Conservation (phyloP, 2,797 vertebrate species). For the Scomberomorus guttatus region DNA sequence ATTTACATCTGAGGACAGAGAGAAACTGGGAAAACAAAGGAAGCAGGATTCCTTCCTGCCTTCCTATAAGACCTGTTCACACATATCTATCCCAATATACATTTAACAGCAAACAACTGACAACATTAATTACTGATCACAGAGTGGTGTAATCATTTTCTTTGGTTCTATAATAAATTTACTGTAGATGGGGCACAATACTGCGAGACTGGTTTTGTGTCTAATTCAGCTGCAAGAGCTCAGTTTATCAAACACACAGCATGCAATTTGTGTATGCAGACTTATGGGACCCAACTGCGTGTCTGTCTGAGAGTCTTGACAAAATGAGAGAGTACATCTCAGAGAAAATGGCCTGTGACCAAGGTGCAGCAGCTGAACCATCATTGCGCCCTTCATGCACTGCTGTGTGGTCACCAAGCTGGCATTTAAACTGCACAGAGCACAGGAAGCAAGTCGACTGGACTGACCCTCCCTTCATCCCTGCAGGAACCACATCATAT, state of each 20-base stretch:
- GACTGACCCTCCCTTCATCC: slow-evolving; percentile 67
- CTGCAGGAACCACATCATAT: slow-evolving; percentile 71
- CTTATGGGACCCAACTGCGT: background rate
- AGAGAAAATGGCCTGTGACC: slow-evolving; percentile 52
- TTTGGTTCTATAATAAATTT: background rate
- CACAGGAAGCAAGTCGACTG: slow-evolving; percentile 70
- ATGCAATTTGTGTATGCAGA: slow-evolving; percentile 7
- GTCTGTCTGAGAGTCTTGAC: slow-evolving; percentile 36
- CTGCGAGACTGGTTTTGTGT: background rate
- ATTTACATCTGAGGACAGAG: background rate
- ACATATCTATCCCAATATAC: too few species aligned
- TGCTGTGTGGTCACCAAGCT: slow-evolving; percentile 72
- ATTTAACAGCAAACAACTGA: background rate
- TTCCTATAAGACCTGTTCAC: background rate
- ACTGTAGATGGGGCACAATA: background rate
- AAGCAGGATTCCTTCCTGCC: background rate
- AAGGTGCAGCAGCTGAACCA: slow-evolving; percentile 42
- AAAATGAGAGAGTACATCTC: slow-evolving; percentile 55
- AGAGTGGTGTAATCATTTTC: background rate
- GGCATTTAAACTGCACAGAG: slow-evolving; percentile 65
- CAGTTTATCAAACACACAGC: background rate
- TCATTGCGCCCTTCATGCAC: slow-evolving; percentile 42
- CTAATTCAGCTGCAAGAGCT: background rate
- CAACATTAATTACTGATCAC: background rate
- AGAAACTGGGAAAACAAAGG: background rate